These are phyloP conservation scores for Siderastrea siderea DNA, from an alignment of 92 coral and sea anemone genomes.

Conservation along the genomic window DNA sequence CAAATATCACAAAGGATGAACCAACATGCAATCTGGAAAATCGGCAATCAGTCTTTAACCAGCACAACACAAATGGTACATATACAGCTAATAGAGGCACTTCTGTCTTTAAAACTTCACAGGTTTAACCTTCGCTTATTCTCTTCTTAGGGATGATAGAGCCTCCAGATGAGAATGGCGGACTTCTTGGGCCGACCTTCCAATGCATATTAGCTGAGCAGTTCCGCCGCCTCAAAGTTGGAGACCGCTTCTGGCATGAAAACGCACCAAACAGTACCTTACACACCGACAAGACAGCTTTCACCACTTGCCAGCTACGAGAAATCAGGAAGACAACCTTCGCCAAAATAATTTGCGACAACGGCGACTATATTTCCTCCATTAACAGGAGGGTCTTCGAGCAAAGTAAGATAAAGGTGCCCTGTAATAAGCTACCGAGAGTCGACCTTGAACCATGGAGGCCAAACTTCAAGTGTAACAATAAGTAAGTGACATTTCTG, in stretches of 20 bases:
- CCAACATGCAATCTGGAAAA: no score
- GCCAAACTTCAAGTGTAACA: not conserved
- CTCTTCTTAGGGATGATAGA: conserved; percentile 13
- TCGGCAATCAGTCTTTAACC: no score
- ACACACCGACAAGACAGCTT: conserved; percentile 38
- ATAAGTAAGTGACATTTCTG: not conserved
- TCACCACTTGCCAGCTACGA: conserved; percentile 77
- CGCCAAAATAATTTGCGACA: conserved; percentile 89
- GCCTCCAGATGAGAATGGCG: conserved; percentile 48
- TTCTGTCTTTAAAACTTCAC: no score
- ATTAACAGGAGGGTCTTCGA: conserved; percentile 68
- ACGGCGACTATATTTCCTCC: conserved; percentile 65
- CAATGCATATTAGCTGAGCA: conserved; percentile 82
- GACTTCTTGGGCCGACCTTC: conserved; percentile 88
- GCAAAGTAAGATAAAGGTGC: not conserved
- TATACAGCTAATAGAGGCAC: no score
- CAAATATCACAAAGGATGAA: no score
- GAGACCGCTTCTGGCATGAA: conserved; percentile 99
- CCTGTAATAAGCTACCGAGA: conserved; percentile 3
- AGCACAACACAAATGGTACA: no score
- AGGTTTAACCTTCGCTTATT: not conserved
- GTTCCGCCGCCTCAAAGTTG: conserved; percentile 78
- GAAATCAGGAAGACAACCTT: conserved; percentile 84
- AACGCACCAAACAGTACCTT: conserved; percentile 20
- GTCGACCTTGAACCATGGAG: not conserved